These are phyloP conservation scores for Canis aureus DNA, from an alignment of 2,113 vertebrate genomes.

Conservation along the genomic window DNA sequence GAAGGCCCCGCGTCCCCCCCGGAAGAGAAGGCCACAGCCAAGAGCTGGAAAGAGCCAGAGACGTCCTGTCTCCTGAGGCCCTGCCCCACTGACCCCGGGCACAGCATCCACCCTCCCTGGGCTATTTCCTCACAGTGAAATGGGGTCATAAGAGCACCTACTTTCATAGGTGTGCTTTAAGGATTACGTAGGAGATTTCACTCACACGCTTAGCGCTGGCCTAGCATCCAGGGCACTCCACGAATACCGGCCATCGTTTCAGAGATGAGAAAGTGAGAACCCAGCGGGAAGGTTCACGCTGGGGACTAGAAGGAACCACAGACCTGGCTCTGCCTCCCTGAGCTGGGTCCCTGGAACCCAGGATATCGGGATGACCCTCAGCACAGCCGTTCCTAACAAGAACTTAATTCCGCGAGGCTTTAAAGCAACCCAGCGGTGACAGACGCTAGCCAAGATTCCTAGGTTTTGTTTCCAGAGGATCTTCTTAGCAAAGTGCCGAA, in stretches of 20 bases:
- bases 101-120: not conserved
- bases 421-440: fast-evolving
- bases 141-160: too few relatives aligned
- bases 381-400: not conserved
- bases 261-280: fast-evolving
- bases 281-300: fast-evolving
- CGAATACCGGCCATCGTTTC: fast-evolving
- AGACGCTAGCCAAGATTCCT: not conserved
- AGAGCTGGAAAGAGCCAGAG: not conserved
- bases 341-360: not conserved
- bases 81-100: not conserved
- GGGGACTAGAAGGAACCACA: not conserved
- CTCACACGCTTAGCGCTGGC: fast-evolving
- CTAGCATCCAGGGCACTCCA: not conserved
- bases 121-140: not conserved
- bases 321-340: not conserved
- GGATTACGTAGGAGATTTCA: fast-evolving
- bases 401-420: not conserved
- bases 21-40: fast-evolving
- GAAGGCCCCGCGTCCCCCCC: not conserved
- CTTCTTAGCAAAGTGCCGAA: not conserved
- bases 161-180: fast-evolving
- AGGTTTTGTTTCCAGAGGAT: not conserved
- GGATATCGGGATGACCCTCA: fast-evolving
- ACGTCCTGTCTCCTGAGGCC: not conserved